Percentiles rank a stretch among this genome's conserved stretches.
phyloP scores from a whole-genome alignment of 2,888 invertebrate genomes.

The Thereva unica region DNA sequence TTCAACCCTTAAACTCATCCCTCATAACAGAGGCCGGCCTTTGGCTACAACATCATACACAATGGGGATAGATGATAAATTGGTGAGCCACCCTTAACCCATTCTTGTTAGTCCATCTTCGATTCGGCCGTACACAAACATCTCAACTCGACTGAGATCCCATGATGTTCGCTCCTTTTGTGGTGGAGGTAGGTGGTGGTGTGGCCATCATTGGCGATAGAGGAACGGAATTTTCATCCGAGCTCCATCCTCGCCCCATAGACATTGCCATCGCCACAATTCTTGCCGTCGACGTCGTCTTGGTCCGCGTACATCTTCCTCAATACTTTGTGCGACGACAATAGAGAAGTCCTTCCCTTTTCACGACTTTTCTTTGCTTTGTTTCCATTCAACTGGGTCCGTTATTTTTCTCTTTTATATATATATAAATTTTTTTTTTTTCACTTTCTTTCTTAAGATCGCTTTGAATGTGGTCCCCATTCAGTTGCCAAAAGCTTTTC shows the following conservation, averaged over 20 bases:
- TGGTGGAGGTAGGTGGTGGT: background rate
- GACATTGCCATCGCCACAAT: background rate
- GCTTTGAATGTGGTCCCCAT: slow-evolving; percentile 32
- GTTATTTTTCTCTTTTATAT: slow-evolving; percentile 21
- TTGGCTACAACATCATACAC: slow-evolving; percentile 28
- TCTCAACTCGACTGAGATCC: slow-evolving; percentile 21
- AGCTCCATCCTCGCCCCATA: too few relatives aligned
- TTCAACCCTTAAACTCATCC: slow-evolving; percentile 26
- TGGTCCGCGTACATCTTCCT: slow-evolving; percentile 6
- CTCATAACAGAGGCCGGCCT: slow-evolving; percentile 31
- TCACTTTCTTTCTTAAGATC: slow-evolving; percentile 30
- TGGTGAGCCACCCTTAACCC: slow-evolving; percentile 12
- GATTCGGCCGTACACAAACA: slow-evolving; percentile 13
- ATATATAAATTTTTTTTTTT: slow-evolving; percentile 1
- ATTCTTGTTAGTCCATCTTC: background rate
- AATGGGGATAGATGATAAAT: slow-evolving; percentile 30
- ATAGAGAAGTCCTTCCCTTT: slow-evolving; percentile 18
- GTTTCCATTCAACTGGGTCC: slow-evolving; percentile 34
- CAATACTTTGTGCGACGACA: slow-evolving; percentile 1
- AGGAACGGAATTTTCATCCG: too few relatives aligned
- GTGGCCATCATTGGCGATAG: too few relatives aligned
- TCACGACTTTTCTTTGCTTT: slow-evolving; percentile 33
- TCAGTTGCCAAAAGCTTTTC: slow-evolving; percentile 36
- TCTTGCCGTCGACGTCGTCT: slow-evolving; percentile 13
- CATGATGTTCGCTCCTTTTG: slow-evolving; percentile 27